Conservation (phyloP, 2,888 invertebrate species). For the Abscondita cerata region DNA sequence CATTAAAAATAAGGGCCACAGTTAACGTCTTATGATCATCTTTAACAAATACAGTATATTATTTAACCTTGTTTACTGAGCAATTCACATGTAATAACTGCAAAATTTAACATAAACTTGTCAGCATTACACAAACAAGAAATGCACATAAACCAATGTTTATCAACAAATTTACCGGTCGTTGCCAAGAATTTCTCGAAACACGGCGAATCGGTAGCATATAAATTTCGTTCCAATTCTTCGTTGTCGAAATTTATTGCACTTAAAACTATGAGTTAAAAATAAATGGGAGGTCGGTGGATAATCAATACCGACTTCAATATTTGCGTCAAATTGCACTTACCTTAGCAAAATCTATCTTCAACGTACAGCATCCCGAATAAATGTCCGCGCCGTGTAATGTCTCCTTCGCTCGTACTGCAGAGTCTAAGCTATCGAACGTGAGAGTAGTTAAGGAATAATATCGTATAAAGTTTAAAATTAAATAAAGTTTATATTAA, state of each 20-base stretch:
- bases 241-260: too few relatives aligned
- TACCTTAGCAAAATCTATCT: conserved; percentile 99
- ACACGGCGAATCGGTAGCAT: conserved; percentile 3
- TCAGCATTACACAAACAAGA: conserved; percentile 17
- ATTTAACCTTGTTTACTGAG: too few relatives aligned
- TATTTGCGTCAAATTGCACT: conserved; percentile 52
- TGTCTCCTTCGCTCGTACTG: conserved; percentile 91
- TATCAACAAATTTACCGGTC: conserved; percentile 30
- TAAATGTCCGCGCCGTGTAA: conserved; percentile 99
- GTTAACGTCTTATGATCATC: too few relatives aligned
- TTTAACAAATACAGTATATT: too few relatives aligned
- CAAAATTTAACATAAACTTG: conserved; percentile 15
- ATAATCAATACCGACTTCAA: neutral
- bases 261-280: too few relatives aligned
- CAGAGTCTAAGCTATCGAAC: conserved; percentile 94
- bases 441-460: too few relatives aligned
- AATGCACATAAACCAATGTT: conserved; percentile 33
- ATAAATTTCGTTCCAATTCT: too few relatives aligned
- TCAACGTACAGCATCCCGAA: conserved; percentile 98
- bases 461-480: neutral
- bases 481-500: too few relatives aligned
- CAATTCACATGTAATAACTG: neutral
- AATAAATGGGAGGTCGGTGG: neutral
- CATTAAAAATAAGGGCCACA: neutral
- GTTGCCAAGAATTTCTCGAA: conserved; percentile 29